phyloP scores from a whole-genome alignment of 2,797 vertebrate genomes.

The Xerus rutilus region DNA sequence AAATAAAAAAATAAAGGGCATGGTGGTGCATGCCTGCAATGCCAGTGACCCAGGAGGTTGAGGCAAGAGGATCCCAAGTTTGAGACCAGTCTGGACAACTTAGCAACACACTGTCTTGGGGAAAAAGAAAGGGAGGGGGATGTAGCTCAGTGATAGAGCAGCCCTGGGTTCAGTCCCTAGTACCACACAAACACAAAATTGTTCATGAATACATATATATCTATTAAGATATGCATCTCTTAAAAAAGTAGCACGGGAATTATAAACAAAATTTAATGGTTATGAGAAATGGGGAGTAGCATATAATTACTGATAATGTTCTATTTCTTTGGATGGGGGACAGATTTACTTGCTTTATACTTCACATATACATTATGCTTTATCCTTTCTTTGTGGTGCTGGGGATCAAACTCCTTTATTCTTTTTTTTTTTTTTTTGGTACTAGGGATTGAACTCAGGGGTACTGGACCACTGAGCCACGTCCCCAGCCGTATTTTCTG shows the following conservation, averaged over 20 bases:
- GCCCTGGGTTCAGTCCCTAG: too few relatives aligned
- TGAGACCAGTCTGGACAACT: too few relatives aligned
- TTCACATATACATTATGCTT: background rate
- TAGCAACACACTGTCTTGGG: too few relatives aligned
- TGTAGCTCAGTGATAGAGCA: too few relatives aligned
- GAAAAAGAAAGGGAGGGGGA: too few relatives aligned
- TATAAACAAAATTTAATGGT: background rate
- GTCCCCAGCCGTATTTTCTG: too few relatives aligned
- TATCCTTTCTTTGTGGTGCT: background rate
- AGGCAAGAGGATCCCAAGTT: too few relatives aligned
- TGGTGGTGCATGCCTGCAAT: too few relatives aligned
- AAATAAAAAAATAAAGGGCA: background rate
- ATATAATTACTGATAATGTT: background rate
- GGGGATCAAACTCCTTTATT: background rate
- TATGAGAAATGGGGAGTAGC: background rate
- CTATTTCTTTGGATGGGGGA: background rate
- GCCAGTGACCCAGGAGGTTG: too few relatives aligned
- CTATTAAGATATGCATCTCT: background rate
- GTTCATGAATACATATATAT: slow-evolving; percentile 14
- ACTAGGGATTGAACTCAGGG: too few relatives aligned
- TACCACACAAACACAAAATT: background rate
- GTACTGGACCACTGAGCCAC: too few relatives aligned
- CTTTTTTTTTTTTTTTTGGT: background rate
- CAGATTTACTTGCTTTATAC: slow-evolving; percentile 42
- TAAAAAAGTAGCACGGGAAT: slow-evolving; percentile 23